These are phyloP conservation scores for Heliconius aoede DNA, from an alignment of 2,888 invertebrate genomes.

Conservation along the genomic window DNA sequence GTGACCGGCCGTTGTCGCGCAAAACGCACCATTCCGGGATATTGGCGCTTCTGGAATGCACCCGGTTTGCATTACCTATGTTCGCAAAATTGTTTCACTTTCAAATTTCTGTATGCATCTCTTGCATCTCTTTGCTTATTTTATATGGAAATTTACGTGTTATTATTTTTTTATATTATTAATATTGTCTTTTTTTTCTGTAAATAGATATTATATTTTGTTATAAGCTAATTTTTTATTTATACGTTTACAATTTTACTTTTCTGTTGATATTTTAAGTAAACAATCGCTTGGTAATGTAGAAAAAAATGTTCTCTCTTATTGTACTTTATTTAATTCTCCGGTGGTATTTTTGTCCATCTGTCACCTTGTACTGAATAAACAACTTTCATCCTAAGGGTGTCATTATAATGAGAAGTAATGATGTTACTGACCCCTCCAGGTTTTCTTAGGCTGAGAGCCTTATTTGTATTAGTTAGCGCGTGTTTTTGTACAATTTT, in stretches of 20 bases:
- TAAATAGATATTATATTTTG: background rate
- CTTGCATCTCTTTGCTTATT: conserved; percentile 50
- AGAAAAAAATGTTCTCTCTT: conserved; percentile 57
- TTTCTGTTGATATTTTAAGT: background rate
- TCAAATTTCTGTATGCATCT: conserved; percentile 48
- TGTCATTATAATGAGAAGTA: conserved; percentile 79
- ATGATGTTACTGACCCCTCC: conserved; percentile 73
- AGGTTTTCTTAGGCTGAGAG: conserved; percentile 77
- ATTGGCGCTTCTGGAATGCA: conserved; percentile 51
- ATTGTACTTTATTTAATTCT: conserved; percentile 58
- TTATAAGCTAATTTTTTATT: background rate
- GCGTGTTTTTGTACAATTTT: conserved; percentile 64
- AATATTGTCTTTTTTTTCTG: background rate
- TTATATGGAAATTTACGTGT: conserved; percentile 26
- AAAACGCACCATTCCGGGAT: conserved; percentile 64
- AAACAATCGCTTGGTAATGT: conserved; percentile 42
- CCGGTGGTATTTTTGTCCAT: conserved; percentile 69
- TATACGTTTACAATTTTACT: background rate
- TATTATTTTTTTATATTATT: background rate
- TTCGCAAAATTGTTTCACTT: conserved; percentile 52
- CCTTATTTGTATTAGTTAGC: conserved; percentile 80
- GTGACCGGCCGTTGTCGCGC: conserved; percentile 55
- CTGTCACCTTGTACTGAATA: conserved; percentile 76
- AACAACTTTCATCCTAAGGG: conserved; percentile 75
- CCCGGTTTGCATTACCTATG: conserved; percentile 50